A percentile compares a stretch with the other conserved stretches of the same genome.
Conservation (phyloP, 2,113 vertebrate species). For the Barbus barbus region DNA sequence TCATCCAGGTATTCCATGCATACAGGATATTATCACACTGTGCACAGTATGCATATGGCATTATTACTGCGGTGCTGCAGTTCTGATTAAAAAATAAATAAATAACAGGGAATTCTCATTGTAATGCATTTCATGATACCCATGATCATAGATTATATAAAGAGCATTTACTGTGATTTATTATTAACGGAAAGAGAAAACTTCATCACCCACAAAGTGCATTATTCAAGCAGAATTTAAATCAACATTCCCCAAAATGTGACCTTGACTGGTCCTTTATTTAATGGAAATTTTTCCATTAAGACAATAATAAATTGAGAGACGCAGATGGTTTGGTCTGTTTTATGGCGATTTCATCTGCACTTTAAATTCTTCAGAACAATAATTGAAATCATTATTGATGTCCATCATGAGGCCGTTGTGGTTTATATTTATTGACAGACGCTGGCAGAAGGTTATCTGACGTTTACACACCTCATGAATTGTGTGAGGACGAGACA, state of each 20-base stretch:
- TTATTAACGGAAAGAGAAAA: not conserved
- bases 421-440: conserved; percentile 67
- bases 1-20: too few species aligned
- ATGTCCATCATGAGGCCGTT: conserved; percentile 57
- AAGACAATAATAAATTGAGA: not conserved
- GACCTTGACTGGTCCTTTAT: not conserved
- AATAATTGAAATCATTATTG: conserved; percentile 10
- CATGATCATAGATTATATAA: not conserved
- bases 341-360: not conserved
- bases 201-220: not conserved
- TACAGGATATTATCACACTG: too few species aligned
- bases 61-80: not conserved
- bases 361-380: not conserved
- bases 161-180: conserved; percentile 8
- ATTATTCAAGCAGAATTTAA: not conserved
- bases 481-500: conserved; percentile 55
- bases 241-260: not conserved
- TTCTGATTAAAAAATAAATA: not conserved
- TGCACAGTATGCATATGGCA: too few species aligned
- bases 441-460: conserved; percentile 69
- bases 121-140: not conserved
- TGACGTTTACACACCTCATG: not conserved
- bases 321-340: not conserved
- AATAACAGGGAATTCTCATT: not conserved
- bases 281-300: not conserved